Conservation (phyloP, 2,113 vertebrate species). For the Equus quagga region DNA sequence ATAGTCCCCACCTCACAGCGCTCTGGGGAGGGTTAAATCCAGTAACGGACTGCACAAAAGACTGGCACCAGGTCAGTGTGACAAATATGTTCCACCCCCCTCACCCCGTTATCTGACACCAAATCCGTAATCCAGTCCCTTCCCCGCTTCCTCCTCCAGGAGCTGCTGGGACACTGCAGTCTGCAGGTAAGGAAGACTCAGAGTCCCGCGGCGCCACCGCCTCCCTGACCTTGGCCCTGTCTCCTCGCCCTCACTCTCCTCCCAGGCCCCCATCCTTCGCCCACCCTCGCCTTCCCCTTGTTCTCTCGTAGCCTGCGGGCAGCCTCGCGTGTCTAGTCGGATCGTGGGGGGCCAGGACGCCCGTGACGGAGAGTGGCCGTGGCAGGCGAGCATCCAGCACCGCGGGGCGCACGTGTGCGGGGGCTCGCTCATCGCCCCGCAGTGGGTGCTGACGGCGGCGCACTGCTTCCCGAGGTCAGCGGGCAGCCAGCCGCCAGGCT, state of each 20-base stretch:
- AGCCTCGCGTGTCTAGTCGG: slow-evolving; percentile 57
- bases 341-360: slow-evolving; percentile 82
- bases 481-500: no score
- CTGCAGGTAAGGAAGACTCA: slow-evolving; percentile 33
- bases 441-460: slow-evolving; percentile 81
- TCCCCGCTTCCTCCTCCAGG: slow-evolving; percentile 58
- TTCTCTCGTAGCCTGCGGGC: slow-evolving; percentile 72
- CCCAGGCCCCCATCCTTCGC: neutral
- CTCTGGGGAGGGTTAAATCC: neutral
- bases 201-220: neutral
- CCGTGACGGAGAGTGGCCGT: slow-evolving; percentile 80
- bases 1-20: neutral
- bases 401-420: slow-evolving; percentile 78
- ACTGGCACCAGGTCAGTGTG: neutral
- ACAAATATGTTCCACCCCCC: no score
- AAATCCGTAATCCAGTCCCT: neutral
- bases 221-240: no score
- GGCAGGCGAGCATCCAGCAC: slow-evolving; percentile 83
- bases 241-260: neutral
- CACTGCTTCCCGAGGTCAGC: slow-evolving; percentile 83
- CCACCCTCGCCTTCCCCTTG: neutral
- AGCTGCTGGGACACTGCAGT: neutral
- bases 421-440: slow-evolving; percentile 74
- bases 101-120: neutral
- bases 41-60: neutral